phyloP scores from a whole-genome alignment of 2,113 vertebrate species.

The Vidua macroura region DNA sequence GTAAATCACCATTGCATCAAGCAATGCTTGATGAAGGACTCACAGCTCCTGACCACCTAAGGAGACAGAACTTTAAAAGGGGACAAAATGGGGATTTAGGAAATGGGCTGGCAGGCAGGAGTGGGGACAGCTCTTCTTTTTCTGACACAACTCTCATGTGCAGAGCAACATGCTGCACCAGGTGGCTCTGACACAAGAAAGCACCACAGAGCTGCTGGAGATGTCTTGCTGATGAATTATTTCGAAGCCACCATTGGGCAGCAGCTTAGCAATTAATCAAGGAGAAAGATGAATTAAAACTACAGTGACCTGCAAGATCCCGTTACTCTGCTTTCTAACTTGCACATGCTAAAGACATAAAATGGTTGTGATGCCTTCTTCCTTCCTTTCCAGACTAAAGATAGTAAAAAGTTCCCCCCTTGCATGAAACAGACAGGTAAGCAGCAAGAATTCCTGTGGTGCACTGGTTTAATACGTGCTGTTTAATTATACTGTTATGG shows the following conservation, averaged over 20 bases:
- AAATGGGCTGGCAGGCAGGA: background rate
- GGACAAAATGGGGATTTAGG: background rate
- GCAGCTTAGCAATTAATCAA: constrained; percentile 33
- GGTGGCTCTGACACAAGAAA: background rate
- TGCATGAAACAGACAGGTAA: background rate
- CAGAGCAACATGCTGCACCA: background rate
- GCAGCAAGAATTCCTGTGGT: background rate
- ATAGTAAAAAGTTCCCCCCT: background rate
- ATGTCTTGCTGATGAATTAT: background rate
- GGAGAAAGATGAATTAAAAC: background rate
- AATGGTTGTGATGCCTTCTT: background rate
- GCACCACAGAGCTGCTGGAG: background rate
- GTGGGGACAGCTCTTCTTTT: background rate
- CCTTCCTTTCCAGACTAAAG: constrained; percentile 15
- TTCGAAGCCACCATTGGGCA: background rate
- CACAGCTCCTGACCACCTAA: background rate
- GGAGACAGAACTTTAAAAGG: background rate
- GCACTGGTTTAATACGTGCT: background rate
- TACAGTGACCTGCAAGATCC: background rate
- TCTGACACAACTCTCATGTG: background rate
- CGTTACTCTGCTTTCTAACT: background rate
- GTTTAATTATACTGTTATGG: constrained; percentile 40
- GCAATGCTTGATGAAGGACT: background rate
- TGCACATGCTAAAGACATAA: constrained; percentile 18
- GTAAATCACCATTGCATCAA: background rate